Percentiles rank a stretch among this genome's conserved stretches.
Evolutionary conservation across 2,113 vertebrate genomes (phyloP).

Genomic region (Acrocephalus kingi): DNA sequence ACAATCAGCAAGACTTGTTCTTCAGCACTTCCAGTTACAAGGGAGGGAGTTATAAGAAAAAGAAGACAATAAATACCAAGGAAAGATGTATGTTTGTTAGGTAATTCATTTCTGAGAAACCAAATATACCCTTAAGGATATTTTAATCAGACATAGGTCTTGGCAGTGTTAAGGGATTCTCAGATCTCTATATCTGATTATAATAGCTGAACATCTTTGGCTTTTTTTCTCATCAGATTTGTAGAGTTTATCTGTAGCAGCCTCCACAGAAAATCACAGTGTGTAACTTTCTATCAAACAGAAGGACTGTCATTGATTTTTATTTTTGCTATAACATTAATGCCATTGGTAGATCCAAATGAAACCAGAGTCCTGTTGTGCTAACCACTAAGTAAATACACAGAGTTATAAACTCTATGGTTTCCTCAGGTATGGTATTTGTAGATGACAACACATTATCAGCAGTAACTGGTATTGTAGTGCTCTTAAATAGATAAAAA

Average conservation of each 20-base stretch:
- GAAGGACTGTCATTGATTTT: not conserved
- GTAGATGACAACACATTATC: not conserved
- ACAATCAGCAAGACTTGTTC: not conserved
- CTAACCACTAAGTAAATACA: not conserved
- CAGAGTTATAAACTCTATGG: not conserved
- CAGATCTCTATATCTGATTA: not conserved
- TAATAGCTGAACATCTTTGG: not conserved
- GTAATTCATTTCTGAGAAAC: conserved; percentile 3
- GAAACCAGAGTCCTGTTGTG: not conserved
- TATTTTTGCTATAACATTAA: not conserved
- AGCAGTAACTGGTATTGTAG: not conserved
- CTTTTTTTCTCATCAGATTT: not conserved
- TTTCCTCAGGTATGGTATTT: not conserved
- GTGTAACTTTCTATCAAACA: not conserved
- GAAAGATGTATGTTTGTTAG: not conserved
- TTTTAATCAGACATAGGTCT: not conserved
- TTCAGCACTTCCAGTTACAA: not conserved
- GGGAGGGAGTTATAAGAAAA: not conserved
- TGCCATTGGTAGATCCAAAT: not conserved
- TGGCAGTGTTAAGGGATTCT: not conserved
- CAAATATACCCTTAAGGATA: not conserved
- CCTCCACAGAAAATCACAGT: not conserved
- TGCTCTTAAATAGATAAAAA: not conserved
- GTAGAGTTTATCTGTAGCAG: not conserved
- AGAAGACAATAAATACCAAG: not conserved